Base-by-base conservation (phyloP, 2,113 vertebrate genomes). In the Syrrhaptes paradoxus region DNA sequence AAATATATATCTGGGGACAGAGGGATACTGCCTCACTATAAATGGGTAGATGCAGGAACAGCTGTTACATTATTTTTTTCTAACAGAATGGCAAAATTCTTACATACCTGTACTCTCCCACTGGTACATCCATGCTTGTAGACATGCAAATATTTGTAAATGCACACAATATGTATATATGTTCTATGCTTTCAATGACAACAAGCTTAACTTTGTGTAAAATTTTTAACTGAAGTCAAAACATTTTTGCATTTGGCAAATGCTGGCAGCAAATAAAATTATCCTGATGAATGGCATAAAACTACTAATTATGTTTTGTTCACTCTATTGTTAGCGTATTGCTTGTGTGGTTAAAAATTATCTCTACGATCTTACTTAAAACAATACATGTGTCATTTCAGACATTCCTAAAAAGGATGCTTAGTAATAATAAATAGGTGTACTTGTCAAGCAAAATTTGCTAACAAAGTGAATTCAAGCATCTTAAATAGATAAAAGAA, bases 271-370 rank as follows among this genome's bases (percentile, higher is more conserved):
- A 97, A 96, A 94, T 91, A 89, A 96, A 96, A 91, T 45, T 36
- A 96, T 92, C 87, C 67, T 90, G 93, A 95, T 0, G 61, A 97
- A 95, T 68, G 54, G 77, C 77, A 97, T 90, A 96, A 96, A 96
- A 94, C 92, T 95, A 87, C 93, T 97, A 97, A 97, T 97, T 97
- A 94, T 93, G 87, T 93, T 96, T 96, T 93, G 71, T 87, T 97
- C 87, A 1, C 74, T 87, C 96, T 67, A 94, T 89, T 97, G 95
- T 97, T 96, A 90, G 71, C 66, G 43, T 70, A 89, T 92, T 81
- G 90, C 76, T 93, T 93, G n/a, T 52, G 59, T 95, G 58, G 79
- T 95, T 97, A 97, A 97, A 97, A 97, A 97, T 97, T 97, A 97
- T 96, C 94, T 96, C 87, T 87, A 89, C 63, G 94, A 96, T 96